Base-by-base conservation (phyloP, 2,113 vertebrate genomes). In the Apteryx owenii region DNA sequence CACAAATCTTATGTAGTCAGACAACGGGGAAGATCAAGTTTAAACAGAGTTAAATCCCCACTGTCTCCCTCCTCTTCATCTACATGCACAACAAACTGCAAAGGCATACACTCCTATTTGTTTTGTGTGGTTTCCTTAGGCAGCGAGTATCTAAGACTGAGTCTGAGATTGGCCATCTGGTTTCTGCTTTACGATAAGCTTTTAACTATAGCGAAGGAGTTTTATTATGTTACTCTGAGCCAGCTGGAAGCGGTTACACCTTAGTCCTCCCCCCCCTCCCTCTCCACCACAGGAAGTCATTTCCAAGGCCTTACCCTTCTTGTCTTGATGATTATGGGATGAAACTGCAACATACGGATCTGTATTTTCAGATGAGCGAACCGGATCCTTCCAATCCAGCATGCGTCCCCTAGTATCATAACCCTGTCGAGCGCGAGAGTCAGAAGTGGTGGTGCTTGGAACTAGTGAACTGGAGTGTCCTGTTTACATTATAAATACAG, bases 261-360 rank as follows among this genome's bases (percentile, higher is more conserved):
- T 96, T 94, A 98, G 95, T 94, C 94, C 95, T 98, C 98, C 98
- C 98, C 90, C 90, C 98, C 98, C 96, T 53, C 96, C 95, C 97
- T 96, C 93, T 86, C 95, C 95, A 96, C 61, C 80, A 94, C 89
- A 98, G 98, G 97, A 97, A 54, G 77, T 97, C 95, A 96, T 98
- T 99, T 99, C 99, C 99, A 99, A 99, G 99, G 99, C 98, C 99
- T 99, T 99, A 99, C 99, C 99, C 98, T 99, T 99, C 98, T 98
- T 98, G 98, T 99, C 99, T 90, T 99, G 99, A 98, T 99, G 99
- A 98, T 99, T 99, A 99, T 99, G 99, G 98, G 99, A 99, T 98
- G 99, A 99, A 97, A 99, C 99, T 78, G 99, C 99, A 98, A 99
- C 98, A 98, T 99, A 99, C 96, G 99, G 98, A 97, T 99, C 99